Base-by-base conservation (phyloP, 2,113 vertebrate species). In the chimpanzee (Pan troglodytes) region DNA sequence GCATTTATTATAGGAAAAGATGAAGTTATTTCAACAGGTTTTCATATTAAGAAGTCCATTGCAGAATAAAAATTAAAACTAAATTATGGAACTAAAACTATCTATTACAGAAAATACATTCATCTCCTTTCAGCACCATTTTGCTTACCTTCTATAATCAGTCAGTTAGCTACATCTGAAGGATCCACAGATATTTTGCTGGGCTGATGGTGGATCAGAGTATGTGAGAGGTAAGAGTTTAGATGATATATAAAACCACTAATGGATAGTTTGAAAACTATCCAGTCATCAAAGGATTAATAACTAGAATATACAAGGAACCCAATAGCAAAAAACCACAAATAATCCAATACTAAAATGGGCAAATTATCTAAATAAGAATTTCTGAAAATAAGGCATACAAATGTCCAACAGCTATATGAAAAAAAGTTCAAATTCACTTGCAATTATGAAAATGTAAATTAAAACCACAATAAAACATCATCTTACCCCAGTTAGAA, bases 191-290 rank as follows among this genome's bases (percentile, higher is more conserved):
- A 40, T 55, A 4, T 23, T 86, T 83, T 64, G 12, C 7, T 57
- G 27, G 5, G 0, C 10, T 38, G 20, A 13, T 5, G 4, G 8
- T 57, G 40, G 11, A 80, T 90, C 2, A 35, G 18, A 89, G n/a
- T 50, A 5, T 4, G 0, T 85, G 12, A 4, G 3, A n/a, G 20
- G 2, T 52, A 86, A 57, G 0, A 18, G 1, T 9, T 57, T 59
- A 32, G n/a, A 89, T 45, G 3, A 73, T 45, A 5, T 8, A 57
- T 30, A 90, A 73, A 78, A 52, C 35, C 23, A 43, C 2, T 50
- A 16, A 32, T 30, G 13, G 73, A 45, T 27, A 48, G 75, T 32
- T 48, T 76, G 43, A 40, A 76, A 76, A 76, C 27, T 27, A 30
- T 30, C 43, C 43, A 30, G 27, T 43, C 25, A 27, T 17, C 16